phyloP scores from a whole-genome alignment of 2,113 vertebrate species.

The Psephotus haematonotus region DNA sequence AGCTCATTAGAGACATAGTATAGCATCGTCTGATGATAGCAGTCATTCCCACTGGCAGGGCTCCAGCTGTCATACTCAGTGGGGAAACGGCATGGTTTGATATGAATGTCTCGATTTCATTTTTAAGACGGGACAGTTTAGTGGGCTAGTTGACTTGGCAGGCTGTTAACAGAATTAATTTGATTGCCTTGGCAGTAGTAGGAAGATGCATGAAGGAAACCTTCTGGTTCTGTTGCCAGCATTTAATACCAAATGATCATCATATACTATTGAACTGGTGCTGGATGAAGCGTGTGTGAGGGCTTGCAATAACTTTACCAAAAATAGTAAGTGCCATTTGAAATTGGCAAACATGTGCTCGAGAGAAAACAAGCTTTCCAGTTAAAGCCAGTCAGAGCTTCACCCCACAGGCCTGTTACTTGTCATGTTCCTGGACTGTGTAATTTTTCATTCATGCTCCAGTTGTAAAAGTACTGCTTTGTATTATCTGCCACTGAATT shows the following conservation, averaged over 20 bases:
- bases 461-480: neutral
- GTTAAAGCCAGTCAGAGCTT: slow-evolving; percentile 33
- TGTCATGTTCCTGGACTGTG: slow-evolving; percentile 1
- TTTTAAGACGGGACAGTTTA: slow-evolving; percentile 54
- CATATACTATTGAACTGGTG: slow-evolving; percentile 20
- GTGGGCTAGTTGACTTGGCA: slow-evolving; percentile 65
- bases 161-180: slow-evolving; percentile 69
- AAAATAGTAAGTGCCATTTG: slow-evolving; percentile 50
- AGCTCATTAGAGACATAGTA: slow-evolving; percentile 71
- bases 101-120: slow-evolving; percentile 52
- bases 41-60: slow-evolving; percentile 30
- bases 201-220: slow-evolving; percentile 56
- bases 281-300: slow-evolving; percentile 14
- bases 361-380: slow-evolving; percentile 39
- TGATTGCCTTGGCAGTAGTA: slow-evolving; percentile 71
- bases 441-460: neutral
- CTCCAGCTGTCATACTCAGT: slow-evolving; percentile 34
- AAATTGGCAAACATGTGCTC: neutral
- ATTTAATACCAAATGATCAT: slow-evolving; percentile 59
- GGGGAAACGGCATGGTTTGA: slow-evolving; percentile 23
- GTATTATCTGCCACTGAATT: neutral
- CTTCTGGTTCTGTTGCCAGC: slow-evolving; percentile 19
- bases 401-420: neutral
- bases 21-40: slow-evolving; percentile 55
- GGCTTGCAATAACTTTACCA: slow-evolving; percentile 50